Evolutionary conservation across 2,797 vertebrate species (phyloP).

Genomic region (Apodemus agrarius): DNA sequence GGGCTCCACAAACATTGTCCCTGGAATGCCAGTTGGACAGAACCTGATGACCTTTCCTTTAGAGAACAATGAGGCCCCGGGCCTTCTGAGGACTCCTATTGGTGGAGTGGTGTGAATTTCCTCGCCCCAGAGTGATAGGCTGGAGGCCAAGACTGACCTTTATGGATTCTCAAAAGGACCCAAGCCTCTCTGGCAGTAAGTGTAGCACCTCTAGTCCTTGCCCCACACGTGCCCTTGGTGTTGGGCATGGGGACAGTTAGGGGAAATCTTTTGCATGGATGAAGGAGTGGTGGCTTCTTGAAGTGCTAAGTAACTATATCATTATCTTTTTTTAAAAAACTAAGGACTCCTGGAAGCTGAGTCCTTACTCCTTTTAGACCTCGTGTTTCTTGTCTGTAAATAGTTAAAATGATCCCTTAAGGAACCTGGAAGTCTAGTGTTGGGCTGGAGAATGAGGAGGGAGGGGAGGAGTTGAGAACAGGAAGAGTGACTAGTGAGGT

Average conservation of each 20-base stretch:
- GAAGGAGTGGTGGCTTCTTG: not conserved
- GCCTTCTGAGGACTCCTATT: constrained; percentile 60
- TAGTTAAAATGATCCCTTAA: not conserved
- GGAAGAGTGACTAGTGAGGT: not conserved
- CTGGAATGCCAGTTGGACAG: constrained; percentile 41
- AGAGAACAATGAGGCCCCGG: constrained; percentile 58
- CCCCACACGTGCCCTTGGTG: not conserved
- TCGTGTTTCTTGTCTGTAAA: constrained; percentile 37
- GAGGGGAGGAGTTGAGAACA: not conserved
- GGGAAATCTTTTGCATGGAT: not conserved
- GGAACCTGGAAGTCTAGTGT: constrained; percentile 5
- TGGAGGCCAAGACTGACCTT: not conserved
- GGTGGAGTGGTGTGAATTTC: constrained; percentile 50
- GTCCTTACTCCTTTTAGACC: not conserved
- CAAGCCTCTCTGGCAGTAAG: constrained; percentile 69
- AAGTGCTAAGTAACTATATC: constrained; percentile 16
- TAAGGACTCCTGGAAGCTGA: constrained; percentile 11
- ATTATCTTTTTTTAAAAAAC: constrained; percentile 48
- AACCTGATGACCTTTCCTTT: constrained; percentile 65
- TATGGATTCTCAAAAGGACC: constrained; percentile 64
- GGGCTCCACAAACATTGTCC: not conserved
- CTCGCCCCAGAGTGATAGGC: not conserved
- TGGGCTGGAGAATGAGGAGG: constrained; percentile 33
- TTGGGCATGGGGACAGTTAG: not conserved
- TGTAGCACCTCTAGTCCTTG: not conserved